A percentile compares a stretch with the other conserved stretches of the same genome.
phyloP scores from a whole-genome alignment of 2,797 vertebrate genomes.

The Pipistrellus nathusii region DNA sequence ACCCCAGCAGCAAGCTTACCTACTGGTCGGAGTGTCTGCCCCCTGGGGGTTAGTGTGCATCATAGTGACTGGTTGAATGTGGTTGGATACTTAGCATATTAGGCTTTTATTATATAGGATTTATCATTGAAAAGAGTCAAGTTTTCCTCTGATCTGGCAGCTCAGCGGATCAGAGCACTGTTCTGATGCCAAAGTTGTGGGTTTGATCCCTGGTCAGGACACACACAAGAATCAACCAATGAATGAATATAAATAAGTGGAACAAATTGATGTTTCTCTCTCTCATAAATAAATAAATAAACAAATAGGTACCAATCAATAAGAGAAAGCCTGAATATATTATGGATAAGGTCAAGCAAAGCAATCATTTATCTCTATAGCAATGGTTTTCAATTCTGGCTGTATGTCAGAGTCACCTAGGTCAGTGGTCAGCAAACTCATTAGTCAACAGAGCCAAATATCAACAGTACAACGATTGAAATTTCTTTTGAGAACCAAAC shows the following conservation, averaged over 20 bases:
- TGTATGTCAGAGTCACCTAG: neutral
- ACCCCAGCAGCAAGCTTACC: too few relatives aligned
- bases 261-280: neutral
- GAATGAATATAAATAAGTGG: neutral
- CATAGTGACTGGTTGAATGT: too few relatives aligned
- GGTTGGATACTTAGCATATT: too few relatives aligned
- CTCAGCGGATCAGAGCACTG: neutral
- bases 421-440: too few relatives aligned
- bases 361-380: neutral
- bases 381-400: neutral
- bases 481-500: too few relatives aligned
- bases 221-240: neutral
- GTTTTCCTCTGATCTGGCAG: neutral
- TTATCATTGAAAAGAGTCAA: neutral
- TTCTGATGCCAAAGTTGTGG: neutral
- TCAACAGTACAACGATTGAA: too few relatives aligned
- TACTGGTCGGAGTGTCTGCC: too few relatives aligned
- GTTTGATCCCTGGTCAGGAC: neutral
- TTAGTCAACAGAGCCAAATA: too few relatives aligned
- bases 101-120: too few relatives aligned
- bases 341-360: slow-evolving; percentile 30
- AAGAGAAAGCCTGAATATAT: neutral
- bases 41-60: too few relatives aligned
- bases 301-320: neutral
- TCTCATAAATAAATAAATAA: too few relatives aligned